Evolutionary conservation across 2,113 vertebrate genomes (phyloP).

Genomic region (Mionectes macconnelli): DNA sequence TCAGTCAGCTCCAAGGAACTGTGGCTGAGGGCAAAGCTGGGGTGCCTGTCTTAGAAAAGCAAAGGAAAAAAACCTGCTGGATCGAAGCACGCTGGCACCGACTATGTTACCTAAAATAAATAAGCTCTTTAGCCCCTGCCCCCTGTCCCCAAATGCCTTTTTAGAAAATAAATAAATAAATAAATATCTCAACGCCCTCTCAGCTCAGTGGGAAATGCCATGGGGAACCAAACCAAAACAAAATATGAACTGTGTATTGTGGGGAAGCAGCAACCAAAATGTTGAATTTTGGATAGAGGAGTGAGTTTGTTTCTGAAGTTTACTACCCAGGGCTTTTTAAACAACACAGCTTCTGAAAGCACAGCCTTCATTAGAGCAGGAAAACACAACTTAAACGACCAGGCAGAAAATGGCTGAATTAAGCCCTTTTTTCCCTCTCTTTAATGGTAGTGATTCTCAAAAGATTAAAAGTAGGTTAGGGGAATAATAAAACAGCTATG

Average conservation of each 20-base stretch:
- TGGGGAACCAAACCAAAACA: neutral
- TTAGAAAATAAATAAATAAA: no score
- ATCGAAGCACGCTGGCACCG: neutral
- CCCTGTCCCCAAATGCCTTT: conserved; percentile 7
- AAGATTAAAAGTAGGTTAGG: conserved; percentile 81
- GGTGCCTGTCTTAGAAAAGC: neutral
- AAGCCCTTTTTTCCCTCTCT: conserved; percentile 69
- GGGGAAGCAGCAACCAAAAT: neutral
- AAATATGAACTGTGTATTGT: conserved; percentile 15
- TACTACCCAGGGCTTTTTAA: conserved; percentile 20
- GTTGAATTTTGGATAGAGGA: conserved; percentile 4
- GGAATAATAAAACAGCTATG: conserved; percentile 79
- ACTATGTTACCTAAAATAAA: conserved; percentile 20
- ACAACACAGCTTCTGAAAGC: conserved; percentile 60
- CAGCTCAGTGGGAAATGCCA: neutral
- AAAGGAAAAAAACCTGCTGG: neutral
- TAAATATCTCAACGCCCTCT: neutral
- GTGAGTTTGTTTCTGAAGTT: conserved; percentile 39
- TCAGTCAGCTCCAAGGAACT: neutral
- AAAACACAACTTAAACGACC: conserved; percentile 70
- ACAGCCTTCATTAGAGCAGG: conserved; percentile 46
- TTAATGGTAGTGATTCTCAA: conserved; percentile 68
- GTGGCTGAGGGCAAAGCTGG: neutral
- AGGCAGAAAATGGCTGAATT: conserved; percentile 77
- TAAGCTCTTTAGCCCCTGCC: neutral